Conservation (phyloP, 2,888 invertebrate genomes). For the Ophion ventricosus region DNA sequence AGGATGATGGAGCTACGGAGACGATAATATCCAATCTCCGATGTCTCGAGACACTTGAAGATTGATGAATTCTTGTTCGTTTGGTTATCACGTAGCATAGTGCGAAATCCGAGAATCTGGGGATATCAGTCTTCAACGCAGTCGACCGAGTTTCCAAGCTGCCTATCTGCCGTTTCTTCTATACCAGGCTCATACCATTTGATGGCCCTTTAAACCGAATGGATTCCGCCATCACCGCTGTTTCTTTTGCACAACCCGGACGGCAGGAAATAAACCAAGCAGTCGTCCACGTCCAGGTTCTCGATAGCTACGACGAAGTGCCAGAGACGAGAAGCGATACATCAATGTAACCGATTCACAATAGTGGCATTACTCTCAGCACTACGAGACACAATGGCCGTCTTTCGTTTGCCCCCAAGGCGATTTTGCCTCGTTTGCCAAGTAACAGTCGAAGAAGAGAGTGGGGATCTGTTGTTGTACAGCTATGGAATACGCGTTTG, state of each 20-base stretch:
- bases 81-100: too few relatives aligned
- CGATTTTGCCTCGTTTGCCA: slow-evolving; percentile 35
- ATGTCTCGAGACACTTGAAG: too few relatives aligned
- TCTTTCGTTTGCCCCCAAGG: slow-evolving; percentile 57
- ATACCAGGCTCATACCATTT: too few relatives aligned
- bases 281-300: slow-evolving; percentile 11
- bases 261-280: slow-evolving; percentile 42
- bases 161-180: too few relatives aligned
- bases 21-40: not conserved
- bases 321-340: slow-evolving; percentile 63
- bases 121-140: too few relatives aligned
- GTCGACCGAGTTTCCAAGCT: too few relatives aligned
- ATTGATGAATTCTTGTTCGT: too few relatives aligned
- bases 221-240: too few relatives aligned
- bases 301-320: slow-evolving; percentile 51
- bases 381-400: slow-evolving; percentile 73
- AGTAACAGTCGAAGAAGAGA: slow-evolving; percentile 24
- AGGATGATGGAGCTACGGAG: not conserved
- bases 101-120: too few relatives aligned
- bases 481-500: not conserved
- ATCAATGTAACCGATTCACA: slow-evolving; percentile 77
- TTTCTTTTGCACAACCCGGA: too few relatives aligned
- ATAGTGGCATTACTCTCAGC: slow-evolving; percentile 76
- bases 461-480: slow-evolving; percentile 39
- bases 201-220: too few relatives aligned